Percentiles rank a stretch among this genome's conserved stretches.
Conservation (phyloP, 2,888 invertebrate genomes). For the Chymomyza caudatula region DNA sequence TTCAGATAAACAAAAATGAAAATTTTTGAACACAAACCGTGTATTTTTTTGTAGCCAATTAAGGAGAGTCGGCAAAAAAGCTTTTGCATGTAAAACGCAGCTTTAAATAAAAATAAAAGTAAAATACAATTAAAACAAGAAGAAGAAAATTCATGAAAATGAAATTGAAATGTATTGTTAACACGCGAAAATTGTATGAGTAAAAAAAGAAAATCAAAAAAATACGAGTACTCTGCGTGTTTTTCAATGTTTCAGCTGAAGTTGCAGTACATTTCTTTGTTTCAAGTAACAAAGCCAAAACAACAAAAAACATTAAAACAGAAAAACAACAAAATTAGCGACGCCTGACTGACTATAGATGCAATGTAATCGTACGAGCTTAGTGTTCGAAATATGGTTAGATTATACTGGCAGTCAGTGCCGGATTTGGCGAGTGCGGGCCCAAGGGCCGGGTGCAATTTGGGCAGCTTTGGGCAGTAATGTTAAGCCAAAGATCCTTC, state of each 20-base stretch:
- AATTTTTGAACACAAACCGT: background rate
- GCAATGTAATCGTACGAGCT: background rate
- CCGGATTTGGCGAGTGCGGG: no score
- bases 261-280: background rate
- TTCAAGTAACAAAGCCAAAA: background rate
- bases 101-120: background rate
- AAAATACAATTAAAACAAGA: conserved; percentile 2
- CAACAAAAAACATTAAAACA: background rate
- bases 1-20: background rate
- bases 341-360: background rate
- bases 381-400: background rate
- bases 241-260: conserved; percentile 14
- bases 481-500: no score
- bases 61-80: background rate
- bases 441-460: no score
- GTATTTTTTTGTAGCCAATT: background rate
- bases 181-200: conserved; percentile 44
- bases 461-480: no score
- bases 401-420: no score
- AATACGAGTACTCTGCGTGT: conserved; percentile 36
- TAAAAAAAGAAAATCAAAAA: no score
- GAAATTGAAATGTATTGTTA: conserved; percentile 42
- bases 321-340: background rate
- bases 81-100: background rate
- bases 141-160: conserved; percentile 14